These are phyloP conservation scores for Engraulis encrasicolus DNA, from an alignment of 2,113 vertebrate genomes.

Conservation along the genomic window DNA sequence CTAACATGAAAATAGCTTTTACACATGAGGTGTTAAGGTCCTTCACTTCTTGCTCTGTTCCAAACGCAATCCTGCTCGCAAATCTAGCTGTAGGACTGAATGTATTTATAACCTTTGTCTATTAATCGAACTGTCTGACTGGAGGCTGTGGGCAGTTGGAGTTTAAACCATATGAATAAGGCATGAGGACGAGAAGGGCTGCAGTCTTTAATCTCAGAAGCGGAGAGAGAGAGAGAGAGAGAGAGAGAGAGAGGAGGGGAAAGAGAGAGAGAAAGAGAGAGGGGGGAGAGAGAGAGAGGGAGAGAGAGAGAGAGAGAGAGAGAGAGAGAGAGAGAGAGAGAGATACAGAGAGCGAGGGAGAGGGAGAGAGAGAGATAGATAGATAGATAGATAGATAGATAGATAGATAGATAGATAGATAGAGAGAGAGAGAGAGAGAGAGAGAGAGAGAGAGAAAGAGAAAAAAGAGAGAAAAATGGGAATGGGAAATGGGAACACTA, in stretches of 20 bases:
- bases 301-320: background rate
- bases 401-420: background rate
- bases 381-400: too few relatives aligned
- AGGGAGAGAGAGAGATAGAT: too few relatives aligned
- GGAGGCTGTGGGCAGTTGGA: background rate
- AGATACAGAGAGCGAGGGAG: background rate
- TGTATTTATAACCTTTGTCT: too few relatives aligned
- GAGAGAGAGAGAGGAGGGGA: background rate
- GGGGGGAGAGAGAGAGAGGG: background rate
- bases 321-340: background rate
- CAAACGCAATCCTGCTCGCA: too few relatives aligned
- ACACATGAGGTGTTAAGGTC: background rate
- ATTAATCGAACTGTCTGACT: too few relatives aligned
- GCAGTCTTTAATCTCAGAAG: background rate
- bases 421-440: background rate
- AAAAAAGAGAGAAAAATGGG: background rate
- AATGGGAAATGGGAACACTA: background rate
- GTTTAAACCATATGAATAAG: conserved; percentile 5
- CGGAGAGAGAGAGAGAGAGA: background rate
- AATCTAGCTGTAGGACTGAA: too few relatives aligned
- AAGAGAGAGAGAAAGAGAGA: background rate
- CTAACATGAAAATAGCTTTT: background rate
- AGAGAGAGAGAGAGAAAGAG: background rate
- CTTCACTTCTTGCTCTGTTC: background rate
- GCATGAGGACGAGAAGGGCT: background rate